Evolutionary conservation across 2,888 invertebrate genomes (phyloP).

Genomic region (Dioctria linearis): DNA sequence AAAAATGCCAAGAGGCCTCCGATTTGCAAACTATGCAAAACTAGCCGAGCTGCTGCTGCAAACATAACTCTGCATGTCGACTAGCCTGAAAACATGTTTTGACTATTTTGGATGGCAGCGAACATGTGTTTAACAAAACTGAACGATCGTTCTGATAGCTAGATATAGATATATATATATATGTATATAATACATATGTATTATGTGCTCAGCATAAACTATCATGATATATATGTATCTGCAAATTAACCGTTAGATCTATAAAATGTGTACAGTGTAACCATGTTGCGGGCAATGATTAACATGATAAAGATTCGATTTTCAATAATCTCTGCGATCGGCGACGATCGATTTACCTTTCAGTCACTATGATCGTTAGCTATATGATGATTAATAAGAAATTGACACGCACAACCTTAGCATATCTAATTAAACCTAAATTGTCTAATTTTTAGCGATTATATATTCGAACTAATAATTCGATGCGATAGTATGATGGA

Average conservation of each 20-base stretch:
- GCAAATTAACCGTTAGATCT: slow-evolving; percentile 50
- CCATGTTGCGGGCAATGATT: slow-evolving; percentile 34
- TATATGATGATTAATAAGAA: slow-evolving; percentile 31
- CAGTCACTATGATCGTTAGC: slow-evolving; percentile 1
- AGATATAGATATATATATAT: neutral
- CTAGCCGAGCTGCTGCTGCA: neutral
- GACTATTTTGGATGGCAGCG: slow-evolving; percentile 52
- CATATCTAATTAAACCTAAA: neutral
- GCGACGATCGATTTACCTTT: neutral
- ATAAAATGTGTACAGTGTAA: slow-evolving; percentile 23
- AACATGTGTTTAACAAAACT: slow-evolving; percentile 52
- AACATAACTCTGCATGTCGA: slow-evolving; percentile 40
- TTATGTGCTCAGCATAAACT: slow-evolving; percentile 1
- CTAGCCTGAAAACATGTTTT: slow-evolving; percentile 48
- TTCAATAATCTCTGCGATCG: slow-evolving; percentile 10
- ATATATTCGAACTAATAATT: no score
- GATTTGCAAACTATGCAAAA: neutral
- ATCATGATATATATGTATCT: slow-evolving; percentile 47
- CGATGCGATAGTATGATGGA: neutral
- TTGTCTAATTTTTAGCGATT: neutral
- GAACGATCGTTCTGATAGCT: slow-evolving; percentile 44
- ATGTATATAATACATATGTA: no score
- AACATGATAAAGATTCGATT: slow-evolving; percentile 43
- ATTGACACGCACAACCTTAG: slow-evolving; percentile 32
- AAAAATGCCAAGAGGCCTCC: slow-evolving; percentile 8